Percentiles rank a stretch among this genome's conserved stretches.
phyloP scores from a whole-genome alignment of 2,888 invertebrate species.

The Parnassius orleans region DNA sequence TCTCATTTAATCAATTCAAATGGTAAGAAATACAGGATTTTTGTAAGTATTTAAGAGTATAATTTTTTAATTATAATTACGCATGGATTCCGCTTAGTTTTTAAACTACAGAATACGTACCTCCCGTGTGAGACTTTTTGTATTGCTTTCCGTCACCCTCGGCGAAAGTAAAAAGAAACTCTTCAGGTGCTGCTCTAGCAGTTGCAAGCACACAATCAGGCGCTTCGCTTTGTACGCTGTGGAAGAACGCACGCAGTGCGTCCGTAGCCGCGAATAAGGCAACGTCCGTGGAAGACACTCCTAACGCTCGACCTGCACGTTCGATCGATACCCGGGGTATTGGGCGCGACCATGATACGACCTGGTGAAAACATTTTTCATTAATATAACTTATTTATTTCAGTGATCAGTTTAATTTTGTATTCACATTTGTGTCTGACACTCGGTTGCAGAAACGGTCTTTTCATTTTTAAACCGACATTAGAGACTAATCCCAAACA shows the following conservation, averaged over 20 bases:
- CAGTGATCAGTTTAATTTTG: too few species aligned
- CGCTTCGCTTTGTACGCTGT: conserved; percentile 67
- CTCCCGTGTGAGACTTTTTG: conserved; percentile 79
- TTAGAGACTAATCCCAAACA: too few species aligned
- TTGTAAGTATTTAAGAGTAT: too few species aligned
- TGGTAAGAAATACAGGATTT: too few species aligned
- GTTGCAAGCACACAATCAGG: conserved; percentile 83
- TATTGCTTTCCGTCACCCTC: conserved; percentile 69
- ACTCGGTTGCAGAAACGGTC: too few species aligned
- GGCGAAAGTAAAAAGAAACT: conserved; percentile 75
- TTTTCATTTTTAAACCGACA: too few species aligned
- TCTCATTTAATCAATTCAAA: too few species aligned
- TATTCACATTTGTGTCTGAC: too few species aligned
- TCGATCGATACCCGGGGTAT: conserved; percentile 80
- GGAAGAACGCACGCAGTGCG: conserved; percentile 83
- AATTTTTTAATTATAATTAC: too few species aligned
- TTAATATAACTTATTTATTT: too few species aligned
- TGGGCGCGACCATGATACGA: conserved; percentile 86
- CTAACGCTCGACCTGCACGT: conserved; percentile 80
- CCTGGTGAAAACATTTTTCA: conserved; percentile 43
- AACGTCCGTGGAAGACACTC: conserved; percentile 83
- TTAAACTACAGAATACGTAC: conserved; percentile 36
- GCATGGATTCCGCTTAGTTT: too few species aligned
- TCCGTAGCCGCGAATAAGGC: conserved; percentile 83
- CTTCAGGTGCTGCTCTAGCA: conserved; percentile 81